Evolutionary conservation across 64 coral and sea anemone genomes (phyloP).

Genomic region (Dendronephthya gigantea): DNA sequence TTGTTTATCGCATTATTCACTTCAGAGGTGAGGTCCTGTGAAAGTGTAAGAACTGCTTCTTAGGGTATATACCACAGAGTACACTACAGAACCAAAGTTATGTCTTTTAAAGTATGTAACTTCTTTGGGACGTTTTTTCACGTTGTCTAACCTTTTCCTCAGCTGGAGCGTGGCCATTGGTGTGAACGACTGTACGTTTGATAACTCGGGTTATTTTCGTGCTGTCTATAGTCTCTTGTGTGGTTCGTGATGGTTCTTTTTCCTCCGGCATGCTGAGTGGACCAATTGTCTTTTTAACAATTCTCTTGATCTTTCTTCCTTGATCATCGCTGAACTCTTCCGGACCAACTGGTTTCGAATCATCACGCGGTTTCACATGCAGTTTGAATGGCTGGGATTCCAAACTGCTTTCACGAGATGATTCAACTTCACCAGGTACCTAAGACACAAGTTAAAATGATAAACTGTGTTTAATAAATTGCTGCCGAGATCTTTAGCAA

Average conservation of each 20-base stretch:
- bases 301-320: neutral
- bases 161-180: neutral
- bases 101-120: too few species aligned
- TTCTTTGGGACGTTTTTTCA: too few species aligned
- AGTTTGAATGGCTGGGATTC: constrained; percentile 12
- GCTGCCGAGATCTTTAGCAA: neutral
- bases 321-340: neutral
- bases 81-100: too few species aligned
- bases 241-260: neutral
- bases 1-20: too few species aligned
- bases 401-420: neutral
- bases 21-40: too few species aligned
- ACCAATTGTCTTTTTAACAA: neutral
- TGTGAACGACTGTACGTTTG: neutral
- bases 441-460: neutral
- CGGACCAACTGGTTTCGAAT: neutral
- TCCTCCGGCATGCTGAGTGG: neutral
- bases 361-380: neutral
- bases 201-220: neutral
- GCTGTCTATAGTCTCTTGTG: neutral
- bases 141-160: neutral
- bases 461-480: neutral
- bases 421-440: neutral
- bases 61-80: too few species aligned
- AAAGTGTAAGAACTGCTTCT: too few species aligned